A percentile compares a stretch with the other conserved stretches of the same genome.
phyloP scores from a whole-genome alignment of 92 coral and sea anemone genomes.

The Pocillopora grandis region DNA sequence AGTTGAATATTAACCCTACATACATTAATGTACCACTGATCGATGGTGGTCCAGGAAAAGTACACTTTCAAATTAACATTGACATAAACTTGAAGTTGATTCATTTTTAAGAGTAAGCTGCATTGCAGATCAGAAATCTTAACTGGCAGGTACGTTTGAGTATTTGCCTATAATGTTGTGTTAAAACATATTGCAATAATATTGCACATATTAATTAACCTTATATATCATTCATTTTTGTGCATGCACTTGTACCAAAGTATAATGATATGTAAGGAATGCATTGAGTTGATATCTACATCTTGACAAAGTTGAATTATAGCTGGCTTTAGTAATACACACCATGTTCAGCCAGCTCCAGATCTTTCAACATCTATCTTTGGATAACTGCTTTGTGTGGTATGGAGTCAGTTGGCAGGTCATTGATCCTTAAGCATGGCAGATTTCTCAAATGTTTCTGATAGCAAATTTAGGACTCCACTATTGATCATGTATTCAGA shows the following conservation, averaged over 20 bases:
- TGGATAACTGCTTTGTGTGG: background rate
- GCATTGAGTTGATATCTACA: background rate
- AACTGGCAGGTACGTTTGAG: background rate
- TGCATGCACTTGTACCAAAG: background rate
- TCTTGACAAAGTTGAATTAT: background rate
- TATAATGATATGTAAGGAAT: background rate
- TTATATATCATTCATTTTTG: background rate
- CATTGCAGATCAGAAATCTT: no score
- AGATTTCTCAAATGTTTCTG: constrained; percentile 15
- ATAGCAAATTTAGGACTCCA: constrained; percentile 5
- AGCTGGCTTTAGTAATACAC: background rate
- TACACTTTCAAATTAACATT: no score
- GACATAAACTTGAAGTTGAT: no score
- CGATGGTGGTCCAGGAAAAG: no score
- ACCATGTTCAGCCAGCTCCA: background rate
- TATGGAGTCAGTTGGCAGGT: background rate
- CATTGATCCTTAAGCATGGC: background rate
- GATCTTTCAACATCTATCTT: background rate
- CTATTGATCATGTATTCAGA: background rate
- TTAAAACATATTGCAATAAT: background rate
- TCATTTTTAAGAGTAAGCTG: no score
- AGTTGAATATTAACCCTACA: no score
- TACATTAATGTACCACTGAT: no score
- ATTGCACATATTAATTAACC: background rate
- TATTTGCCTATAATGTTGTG: background rate